phyloP scores from a whole-genome alignment of 2,888 invertebrate species.

The Drosophila gaucha region DNA sequence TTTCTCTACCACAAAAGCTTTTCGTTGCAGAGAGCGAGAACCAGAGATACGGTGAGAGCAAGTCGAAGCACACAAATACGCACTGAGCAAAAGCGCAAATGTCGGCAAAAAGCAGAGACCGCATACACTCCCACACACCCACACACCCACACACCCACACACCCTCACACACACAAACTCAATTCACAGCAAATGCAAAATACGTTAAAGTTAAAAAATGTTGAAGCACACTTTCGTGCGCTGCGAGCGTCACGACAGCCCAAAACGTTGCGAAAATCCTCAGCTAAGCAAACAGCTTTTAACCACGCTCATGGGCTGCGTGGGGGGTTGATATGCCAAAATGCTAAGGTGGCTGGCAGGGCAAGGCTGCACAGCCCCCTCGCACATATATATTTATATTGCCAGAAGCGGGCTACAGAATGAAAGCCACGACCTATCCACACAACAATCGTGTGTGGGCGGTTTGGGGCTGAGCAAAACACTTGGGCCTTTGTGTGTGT shows the following conservation, averaged over 20 bases:
- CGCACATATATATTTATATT: constrained; percentile 9
- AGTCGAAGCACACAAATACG: constrained; percentile 40
- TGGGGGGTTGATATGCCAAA: constrained; percentile 36
- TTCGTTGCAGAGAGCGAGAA: constrained; percentile 31
- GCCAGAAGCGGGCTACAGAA: constrained; percentile 47
- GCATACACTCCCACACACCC: constrained; percentile 13
- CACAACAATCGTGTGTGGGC: constrained; percentile 75
- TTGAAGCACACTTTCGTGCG: constrained; percentile 53
- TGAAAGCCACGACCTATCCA: constrained; percentile 79
- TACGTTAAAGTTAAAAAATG: constrained; percentile 57
- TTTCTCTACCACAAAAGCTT: constrained; percentile 80
- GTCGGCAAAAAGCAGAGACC: constrained; percentile 33
- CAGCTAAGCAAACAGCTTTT: constrained; percentile 74
- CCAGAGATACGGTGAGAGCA: constrained; percentile 20
- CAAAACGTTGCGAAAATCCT: constrained; percentile 71
- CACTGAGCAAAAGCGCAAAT: constrained; percentile 59
- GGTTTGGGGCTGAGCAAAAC: constrained; percentile 48
- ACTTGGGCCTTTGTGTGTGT: constrained; percentile 37
- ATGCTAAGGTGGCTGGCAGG: constrained; percentile 38
- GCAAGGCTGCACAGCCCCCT: constrained; percentile 22
- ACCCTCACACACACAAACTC: constrained; percentile 13
- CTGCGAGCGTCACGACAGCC: constrained; percentile 25
- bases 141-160: constrained; percentile 17
- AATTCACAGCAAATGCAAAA: constrained; percentile 66
- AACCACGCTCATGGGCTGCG: constrained; percentile 40